phyloP scores from a whole-genome alignment of 2,113 vertebrate species.

The Apodemus sylvaticus region DNA sequence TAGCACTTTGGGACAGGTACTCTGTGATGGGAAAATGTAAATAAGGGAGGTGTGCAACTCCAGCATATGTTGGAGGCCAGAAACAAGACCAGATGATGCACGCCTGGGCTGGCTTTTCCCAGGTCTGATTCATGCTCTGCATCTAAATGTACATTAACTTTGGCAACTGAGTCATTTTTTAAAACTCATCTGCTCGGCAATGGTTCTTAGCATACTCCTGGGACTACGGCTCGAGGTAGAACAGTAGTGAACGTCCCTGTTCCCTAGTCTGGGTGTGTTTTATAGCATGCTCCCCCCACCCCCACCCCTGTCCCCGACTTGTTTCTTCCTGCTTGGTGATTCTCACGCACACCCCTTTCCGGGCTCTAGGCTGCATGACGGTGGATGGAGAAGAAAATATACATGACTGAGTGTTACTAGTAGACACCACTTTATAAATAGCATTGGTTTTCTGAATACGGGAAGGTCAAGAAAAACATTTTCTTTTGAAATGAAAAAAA shows the following conservation, averaged over 20 bases:
- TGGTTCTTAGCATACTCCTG: not conserved
- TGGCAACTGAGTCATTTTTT: slow-evolving; percentile 51
- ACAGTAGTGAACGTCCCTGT: slow-evolving; percentile 28
- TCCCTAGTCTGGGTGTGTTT: slow-evolving; percentile 74
- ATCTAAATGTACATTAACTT: slow-evolving; percentile 59
- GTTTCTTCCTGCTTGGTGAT: slow-evolving; percentile 73
- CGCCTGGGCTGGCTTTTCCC: slow-evolving; percentile 24
- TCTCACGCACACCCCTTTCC: not conserved
- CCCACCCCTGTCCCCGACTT: too few relatives aligned
- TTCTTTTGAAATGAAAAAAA: slow-evolving; percentile 90
- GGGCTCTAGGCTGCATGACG: not conserved
- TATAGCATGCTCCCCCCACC: slow-evolving; percentile 63
- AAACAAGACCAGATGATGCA: slow-evolving; percentile 21
- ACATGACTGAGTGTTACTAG: slow-evolving; percentile 68
- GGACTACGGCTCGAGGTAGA: not conserved
- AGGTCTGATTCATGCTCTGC: slow-evolving; percentile 44
- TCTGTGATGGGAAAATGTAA: slow-evolving; percentile 23
- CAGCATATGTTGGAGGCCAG: slow-evolving; percentile 33
- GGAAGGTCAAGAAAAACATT: slow-evolving; percentile 88
- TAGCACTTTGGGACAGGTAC: not conserved
- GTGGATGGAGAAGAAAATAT: slow-evolving; percentile 63
- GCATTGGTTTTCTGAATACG: slow-evolving; percentile 83
- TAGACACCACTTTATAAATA: slow-evolving; percentile 84
- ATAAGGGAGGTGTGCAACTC: slow-evolving; percentile 5
- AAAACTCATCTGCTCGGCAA: slow-evolving; percentile 56